Base-by-base conservation (phyloP, 2,888 invertebrate genomes). In the Eurytoma adleriae region DNA sequence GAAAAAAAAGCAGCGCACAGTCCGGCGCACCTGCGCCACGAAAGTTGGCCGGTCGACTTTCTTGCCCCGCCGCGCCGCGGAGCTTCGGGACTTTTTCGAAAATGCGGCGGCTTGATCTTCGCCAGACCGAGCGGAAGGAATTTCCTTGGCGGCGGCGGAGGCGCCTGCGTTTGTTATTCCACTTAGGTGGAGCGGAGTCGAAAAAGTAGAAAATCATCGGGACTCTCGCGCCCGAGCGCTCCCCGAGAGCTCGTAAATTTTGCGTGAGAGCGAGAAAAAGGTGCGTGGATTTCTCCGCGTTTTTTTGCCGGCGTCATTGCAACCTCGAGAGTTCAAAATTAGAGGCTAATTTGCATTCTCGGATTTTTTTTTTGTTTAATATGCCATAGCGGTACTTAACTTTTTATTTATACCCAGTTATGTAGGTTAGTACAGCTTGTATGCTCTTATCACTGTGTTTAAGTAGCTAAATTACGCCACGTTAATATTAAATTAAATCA, bases 211-310 rank as follows among this genome's bases (percentile, higher is more conserved):
- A 40, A 40, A 40, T 40, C 40, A 40, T 40, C 40, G 40, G n/a
- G n/a, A n/a, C n/a, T n/a, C n/a, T n/a, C 24, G 13, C 30, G 27
- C n/a, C 30, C 54, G 48, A 59, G 3, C 13, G 10, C 52, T 62
- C 61, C 18, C 40, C 14, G 2, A 30, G 73, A 48, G 10, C 73
- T 73, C 73, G 67, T 75, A 75, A 75, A 75, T 75, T 66, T 56
- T 20, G 50, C 67, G 50, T 10, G 59, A n/a, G 30, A 48, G 10
- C 54, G 14, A 54, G 54, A 14, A 54, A 27, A 27, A 27, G 48
- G 62, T 40, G 67, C 67, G 50, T 75, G 48, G 66, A 75, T 75
- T 75, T 75, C 74, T 67, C 74, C 30, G 56, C 12, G 67, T n/a
- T 59, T 64, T 10, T 54, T 54, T 24, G n/a, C 52, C 3, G 2